A percentile compares a stretch with the other conserved stretches of the same genome.
These are phyloP conservation scores for Stenichneumon culpator DNA, from an alignment of 2,888 invertebrate genomes.

Conservation along the genomic window DNA sequence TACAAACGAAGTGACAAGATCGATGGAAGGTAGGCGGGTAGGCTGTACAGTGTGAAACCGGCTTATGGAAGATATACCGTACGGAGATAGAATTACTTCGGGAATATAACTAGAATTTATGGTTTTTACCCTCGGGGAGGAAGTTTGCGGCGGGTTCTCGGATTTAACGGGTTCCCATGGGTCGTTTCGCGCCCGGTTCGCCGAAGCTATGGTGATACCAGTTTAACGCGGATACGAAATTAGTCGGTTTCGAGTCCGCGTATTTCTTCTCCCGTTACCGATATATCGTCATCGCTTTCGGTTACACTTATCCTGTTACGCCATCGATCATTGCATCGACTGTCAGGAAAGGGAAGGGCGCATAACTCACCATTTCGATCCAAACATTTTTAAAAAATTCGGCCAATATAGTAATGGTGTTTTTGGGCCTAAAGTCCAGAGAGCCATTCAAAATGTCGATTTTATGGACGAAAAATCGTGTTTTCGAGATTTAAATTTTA, in stretches of 20 bases:
- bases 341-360: neutral
- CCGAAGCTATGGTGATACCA: neutral
- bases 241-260: conserved; percentile 1
- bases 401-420: no score
- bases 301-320: neutral
- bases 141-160: neutral
- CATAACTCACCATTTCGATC: no score
- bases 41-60: neutral
- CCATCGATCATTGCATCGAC: neutral
- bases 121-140: conserved; percentile 12
- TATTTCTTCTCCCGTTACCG: conserved; percentile 32
- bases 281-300: conserved; percentile 1
- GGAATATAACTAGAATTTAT: conserved; percentile 7
- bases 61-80: conserved; percentile 1
- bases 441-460: no score
- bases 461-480: no score
- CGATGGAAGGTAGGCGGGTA: neutral
- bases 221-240: conserved; percentile 10
- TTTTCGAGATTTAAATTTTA: no score
- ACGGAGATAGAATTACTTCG: neutral
- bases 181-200: conserved; percentile 20
- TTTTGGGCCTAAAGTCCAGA: no score
- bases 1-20: neutral
- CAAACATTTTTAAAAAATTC: no score
- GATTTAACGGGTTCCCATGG: conserved; percentile 50